Conservation (phyloP, 64 coral and sea anemone species). For the Dendrophyllia cribrosa region DNA sequence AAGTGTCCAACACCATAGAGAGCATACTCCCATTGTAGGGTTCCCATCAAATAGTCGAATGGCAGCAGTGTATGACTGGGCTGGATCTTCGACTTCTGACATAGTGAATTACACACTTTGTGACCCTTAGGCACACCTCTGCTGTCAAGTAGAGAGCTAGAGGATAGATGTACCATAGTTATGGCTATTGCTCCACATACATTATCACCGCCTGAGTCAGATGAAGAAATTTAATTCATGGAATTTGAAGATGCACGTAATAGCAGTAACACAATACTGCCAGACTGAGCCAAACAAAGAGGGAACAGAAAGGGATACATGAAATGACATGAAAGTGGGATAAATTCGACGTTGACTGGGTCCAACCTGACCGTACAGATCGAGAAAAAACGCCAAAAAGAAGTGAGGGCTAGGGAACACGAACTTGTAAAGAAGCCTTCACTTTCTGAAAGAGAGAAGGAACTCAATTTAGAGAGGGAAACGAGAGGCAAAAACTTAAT, state of each 20-base stretch:
- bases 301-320: no score
- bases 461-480: no score
- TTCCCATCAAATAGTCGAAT: conserved; percentile 42
- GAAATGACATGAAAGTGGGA: no score
- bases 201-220: conserved; percentile 59
- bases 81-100: conserved; percentile 39
- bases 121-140: conserved; percentile 30
- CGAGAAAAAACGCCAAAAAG: conserved; percentile 51
- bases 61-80: conserved; percentile 64
- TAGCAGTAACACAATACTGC: conserved; percentile 53
- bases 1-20: conserved; percentile 17
- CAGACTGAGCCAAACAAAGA: conserved; percentile 34
- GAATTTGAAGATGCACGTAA: conserved; percentile 68
- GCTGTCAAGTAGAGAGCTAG: not conserved
- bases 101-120: conserved; percentile 20
- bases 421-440: no score
- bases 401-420: no score
- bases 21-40: not conserved
- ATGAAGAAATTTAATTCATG: conserved; percentile 67
- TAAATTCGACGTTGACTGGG: conserved; percentile 43
- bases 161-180: conserved; percentile 31
- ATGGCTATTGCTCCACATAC: conserved; percentile 64
- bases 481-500: conserved; percentile 57
- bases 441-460: no score
- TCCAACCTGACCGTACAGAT: no score